Conservation (phyloP, 2,113 vertebrate genomes). For the Oreochromis tanganicae region DNA sequence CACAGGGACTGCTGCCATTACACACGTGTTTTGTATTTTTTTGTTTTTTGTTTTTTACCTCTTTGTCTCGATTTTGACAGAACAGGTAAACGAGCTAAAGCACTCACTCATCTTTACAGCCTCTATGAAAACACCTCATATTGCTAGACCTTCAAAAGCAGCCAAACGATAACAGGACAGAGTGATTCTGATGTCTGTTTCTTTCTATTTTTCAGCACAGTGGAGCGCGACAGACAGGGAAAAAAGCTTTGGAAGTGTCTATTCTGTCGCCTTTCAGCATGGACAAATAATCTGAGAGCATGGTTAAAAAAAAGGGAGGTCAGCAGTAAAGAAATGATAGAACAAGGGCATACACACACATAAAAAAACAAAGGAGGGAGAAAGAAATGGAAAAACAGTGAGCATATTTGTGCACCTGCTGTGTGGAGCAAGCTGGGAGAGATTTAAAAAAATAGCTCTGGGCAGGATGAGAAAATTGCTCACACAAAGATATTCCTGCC, state of each 20-base stretch:
- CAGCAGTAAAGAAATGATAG: not conserved
- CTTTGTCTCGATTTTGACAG: not conserved
- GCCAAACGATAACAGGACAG: not conserved
- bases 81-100: not conserved
- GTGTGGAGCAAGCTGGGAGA: not conserved
- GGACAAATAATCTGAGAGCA: not conserved
- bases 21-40: not conserved
- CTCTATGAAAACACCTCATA: not conserved
- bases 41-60: not conserved
- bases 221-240: not conserved
- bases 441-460: not conserved
- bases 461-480: not conserved
- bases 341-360: not conserved
- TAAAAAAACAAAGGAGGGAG: not conserved
- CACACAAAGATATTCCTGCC: not conserved
- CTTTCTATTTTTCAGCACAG: constrained; percentile 16
- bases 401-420: constrained; percentile 6
- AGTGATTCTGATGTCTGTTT: not conserved
- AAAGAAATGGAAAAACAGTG: not conserved
- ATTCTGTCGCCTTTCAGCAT: not conserved
- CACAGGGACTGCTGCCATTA: not conserved
- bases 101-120: not conserved
- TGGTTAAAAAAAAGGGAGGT: not conserved
- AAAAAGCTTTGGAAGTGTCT: not conserved
- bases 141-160: constrained; percentile 4